Evolutionary conservation across 2,113 vertebrate species (phyloP).

Genomic region (Thryonomys swinderianus): DNA sequence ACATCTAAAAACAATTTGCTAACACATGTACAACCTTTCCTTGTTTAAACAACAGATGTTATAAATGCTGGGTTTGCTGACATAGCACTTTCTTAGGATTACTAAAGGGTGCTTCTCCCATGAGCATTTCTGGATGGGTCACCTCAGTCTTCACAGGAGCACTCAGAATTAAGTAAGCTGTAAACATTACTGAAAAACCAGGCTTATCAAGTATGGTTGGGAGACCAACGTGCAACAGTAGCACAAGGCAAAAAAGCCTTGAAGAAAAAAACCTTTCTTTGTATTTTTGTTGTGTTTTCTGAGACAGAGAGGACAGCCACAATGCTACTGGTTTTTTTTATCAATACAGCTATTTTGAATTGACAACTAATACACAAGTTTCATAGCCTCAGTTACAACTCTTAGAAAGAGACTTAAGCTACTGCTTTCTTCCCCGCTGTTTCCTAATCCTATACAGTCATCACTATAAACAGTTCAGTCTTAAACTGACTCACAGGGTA

Average conservation of each 20-base stretch:
- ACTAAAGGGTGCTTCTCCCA: conserved; percentile 51
- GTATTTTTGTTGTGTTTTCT: background rate
- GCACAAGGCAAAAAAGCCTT: conserved; percentile 44
- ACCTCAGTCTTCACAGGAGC: conserved; percentile 3
- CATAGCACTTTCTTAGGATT: conserved; percentile 4
- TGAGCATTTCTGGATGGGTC: background rate
- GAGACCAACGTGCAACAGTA: conserved; percentile 53
- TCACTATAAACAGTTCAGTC: background rate
- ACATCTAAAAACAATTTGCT: conserved; percentile 49
- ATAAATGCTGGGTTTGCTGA: background rate
- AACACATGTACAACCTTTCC: background rate
- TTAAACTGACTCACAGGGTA: background rate
- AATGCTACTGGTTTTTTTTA: conserved; percentile 55
- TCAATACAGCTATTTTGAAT: background rate
- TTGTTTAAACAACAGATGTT: conserved; percentile 20
- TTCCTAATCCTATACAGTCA: background rate
- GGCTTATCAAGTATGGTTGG: background rate
- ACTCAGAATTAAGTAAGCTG: conserved; percentile 44
- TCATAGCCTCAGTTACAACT: background rate
- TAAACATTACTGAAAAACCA: conserved; percentile 66
- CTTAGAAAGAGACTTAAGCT: conserved; percentile 12
- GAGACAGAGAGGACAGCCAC: conserved; percentile 26
- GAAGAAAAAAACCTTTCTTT: conserved; percentile 61
- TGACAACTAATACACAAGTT: conserved; percentile 19
- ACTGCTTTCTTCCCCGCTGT: conserved; percentile 26